Conservation (phyloP, 2,113 vertebrate genomes). For the Oreochromis spilurus region DNA sequence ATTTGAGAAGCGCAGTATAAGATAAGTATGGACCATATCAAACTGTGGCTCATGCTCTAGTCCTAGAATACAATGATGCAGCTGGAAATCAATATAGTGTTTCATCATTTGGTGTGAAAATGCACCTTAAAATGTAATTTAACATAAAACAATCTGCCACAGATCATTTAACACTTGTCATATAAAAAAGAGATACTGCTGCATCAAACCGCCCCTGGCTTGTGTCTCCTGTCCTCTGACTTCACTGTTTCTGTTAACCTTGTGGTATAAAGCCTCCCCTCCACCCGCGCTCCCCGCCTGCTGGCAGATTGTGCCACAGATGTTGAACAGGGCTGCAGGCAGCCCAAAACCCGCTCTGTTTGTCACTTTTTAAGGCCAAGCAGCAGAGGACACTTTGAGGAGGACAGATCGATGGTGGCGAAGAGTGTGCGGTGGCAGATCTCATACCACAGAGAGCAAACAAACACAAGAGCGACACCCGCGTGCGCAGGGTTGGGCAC, state of each 20-base stretch:
- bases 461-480: not conserved
- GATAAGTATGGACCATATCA: not conserved
- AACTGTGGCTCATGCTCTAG: not conserved
- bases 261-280: conserved; percentile 12
- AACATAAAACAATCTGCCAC: not conserved
- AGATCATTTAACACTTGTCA: not conserved
- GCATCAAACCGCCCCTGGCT: not conserved
- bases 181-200: not conserved
- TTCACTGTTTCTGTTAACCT: conserved; percentile 25
- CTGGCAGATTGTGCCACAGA: conserved; percentile 53
- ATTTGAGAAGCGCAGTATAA: not conserved
- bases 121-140: not conserved
- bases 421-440: not conserved
- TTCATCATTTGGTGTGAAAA: not conserved
- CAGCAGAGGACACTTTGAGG: conserved; percentile 24
- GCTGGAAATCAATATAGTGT: not conserved
- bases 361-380: conserved; percentile 33
- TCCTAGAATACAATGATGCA: not conserved
- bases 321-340: conserved; percentile 19
- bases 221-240: not conserved
- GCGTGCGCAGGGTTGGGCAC: not conserved
- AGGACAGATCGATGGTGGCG: conserved; percentile 15
- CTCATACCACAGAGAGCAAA: not conserved
- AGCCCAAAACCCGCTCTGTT: not conserved
- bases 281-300: not conserved